Conservation (phyloP, 2,888 invertebrate species). For the Agrilus cyanescens region DNA sequence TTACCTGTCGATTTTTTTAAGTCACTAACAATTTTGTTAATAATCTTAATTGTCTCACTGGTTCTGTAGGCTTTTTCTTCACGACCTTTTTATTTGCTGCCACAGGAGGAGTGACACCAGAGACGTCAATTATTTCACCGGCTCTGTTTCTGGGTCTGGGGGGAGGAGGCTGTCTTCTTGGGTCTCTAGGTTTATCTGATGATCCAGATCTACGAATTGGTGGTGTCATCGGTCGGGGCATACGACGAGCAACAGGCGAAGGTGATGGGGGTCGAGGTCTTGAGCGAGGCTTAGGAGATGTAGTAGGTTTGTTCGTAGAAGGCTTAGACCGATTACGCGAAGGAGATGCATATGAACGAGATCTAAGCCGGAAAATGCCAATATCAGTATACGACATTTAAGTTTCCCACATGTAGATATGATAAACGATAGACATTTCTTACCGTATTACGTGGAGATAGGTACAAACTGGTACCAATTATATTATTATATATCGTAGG, state of each 20-base stretch:
- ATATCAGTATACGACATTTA: neutral
- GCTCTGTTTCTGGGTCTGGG: constrained; percentile 45
- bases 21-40: too few relatives aligned
- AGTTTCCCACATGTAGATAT: neutral
- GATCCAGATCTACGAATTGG: constrained; percentile 14
- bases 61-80: constrained; percentile 35
- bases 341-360: constrained; percentile 47
- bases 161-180: constrained; percentile 43
- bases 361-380: constrained; percentile 27
- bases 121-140: constrained; percentile 31
- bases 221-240: constrained; percentile 36
- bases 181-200: constrained; percentile 34
- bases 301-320: constrained; percentile 33
- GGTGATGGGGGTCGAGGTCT: constrained; percentile 38
- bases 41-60: constrained; percentile 22
- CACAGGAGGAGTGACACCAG: constrained; percentile 43
- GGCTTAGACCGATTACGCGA: constrained; percentile 29
- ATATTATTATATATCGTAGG: too few relatives aligned
- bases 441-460: too few relatives aligned
- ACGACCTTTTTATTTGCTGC: constrained; percentile 33
- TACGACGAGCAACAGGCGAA: constrained; percentile 41
- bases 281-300: constrained; percentile 41
- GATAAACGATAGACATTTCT: neutral
- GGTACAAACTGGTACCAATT: too few relatives aligned
- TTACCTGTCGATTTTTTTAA: constrained; percentile 24